Base-by-base conservation (phyloP, 1,140 invertebrate genomes). In the Tyrophagus putrescentiae region DNA sequence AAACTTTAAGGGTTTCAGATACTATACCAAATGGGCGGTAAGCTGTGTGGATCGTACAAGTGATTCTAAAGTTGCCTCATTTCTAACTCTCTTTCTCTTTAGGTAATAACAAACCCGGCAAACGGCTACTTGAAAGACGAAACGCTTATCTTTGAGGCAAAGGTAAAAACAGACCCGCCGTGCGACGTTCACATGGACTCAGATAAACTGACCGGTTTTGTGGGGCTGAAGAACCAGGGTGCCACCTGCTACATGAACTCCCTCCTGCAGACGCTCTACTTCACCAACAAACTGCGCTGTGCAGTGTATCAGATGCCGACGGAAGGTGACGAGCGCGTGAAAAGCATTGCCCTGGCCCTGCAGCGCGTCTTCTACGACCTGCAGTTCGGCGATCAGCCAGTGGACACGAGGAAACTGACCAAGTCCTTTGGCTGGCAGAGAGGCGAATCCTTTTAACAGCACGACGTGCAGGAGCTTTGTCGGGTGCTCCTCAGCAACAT, bases 211-310 rank as follows among this genome's bases (percentile, higher is more conserved):
- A 98, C 96, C n/a, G 96, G 96, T 56, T 98, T 84, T 78, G 95
- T 98, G 64, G 90, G 95, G 53, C 76, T 99, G n/a, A 98, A 97
- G 73, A 99, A 99, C 76, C 95, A 99, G 77, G 95, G 95, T 60
- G 96, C 96, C 56, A 99, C 96, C 11, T 99, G 96, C 75, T 99
- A 99, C 70, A 99, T 99, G 96, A 99, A 99, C 70, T 98, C 95
- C 3, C 77, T 99, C 61, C 76, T 99, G 53, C 96, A 99, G 76
- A 97, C 95, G 0, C 76, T 99, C 4, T 99, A 93, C 75, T 98
- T 98, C 73, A 98, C 94, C 44, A 98, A 97, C 77, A 81, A 85
- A 72, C 75, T 88, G 4, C 69, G 82, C 65, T 81, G 81, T 73
- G 93, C 93, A 67, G 94, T 98, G 21, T 99, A 98, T 70, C 87